Evolutionary conservation across 2,888 invertebrate genomes (phyloP), one percentile per base, ranked within the genome.

Genomic region (Tolmerus cingulatus): DNA sequence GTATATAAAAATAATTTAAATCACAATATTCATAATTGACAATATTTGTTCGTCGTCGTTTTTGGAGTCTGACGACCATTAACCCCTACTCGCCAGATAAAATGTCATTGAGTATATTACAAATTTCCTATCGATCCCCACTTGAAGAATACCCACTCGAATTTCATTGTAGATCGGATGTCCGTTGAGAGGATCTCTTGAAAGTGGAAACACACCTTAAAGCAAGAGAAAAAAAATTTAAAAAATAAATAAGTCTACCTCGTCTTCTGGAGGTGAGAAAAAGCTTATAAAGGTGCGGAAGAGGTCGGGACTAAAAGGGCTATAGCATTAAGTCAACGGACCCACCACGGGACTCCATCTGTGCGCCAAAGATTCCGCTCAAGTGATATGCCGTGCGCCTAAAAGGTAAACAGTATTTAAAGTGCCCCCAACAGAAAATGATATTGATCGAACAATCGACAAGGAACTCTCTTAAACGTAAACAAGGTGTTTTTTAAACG

Each of bases 371-470:
- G 51, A 51, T 51, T 51, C 40, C 9, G 12, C 12, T 51, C n/a
- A 51, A 51, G 51, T 51, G 51, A 51, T 51, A 51, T n/a, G n/a
- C 51, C 51, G 51, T 51, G n/a, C 51, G 51, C 51, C 9, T 34
- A 82, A 57, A 82, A 82, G 37, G 57, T 37, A 66, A 82, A 66
- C 82, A 66, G 5, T 23, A 82, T 57, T 57, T 46, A 78, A 78
- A 78, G 82, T 57, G 66, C 57, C 82, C 27, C 23, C 23, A 66
- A 66, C 34, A 82, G 9, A 37, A 55, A 51, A n/a, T 46, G 55
- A 34, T 81, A 82, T 82, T 82, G 82, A 82, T 82, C 37, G 57
- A 82, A 14, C 57, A 82, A n/a, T 82, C 37, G 82, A 57, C 82
- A 57, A 19, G 34, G 82, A 57, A 57, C 43, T 55, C 23, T 46